phyloP scores from a whole-genome alignment of 2,113 vertebrate species.

The Xyliphius kryptos region DNA sequence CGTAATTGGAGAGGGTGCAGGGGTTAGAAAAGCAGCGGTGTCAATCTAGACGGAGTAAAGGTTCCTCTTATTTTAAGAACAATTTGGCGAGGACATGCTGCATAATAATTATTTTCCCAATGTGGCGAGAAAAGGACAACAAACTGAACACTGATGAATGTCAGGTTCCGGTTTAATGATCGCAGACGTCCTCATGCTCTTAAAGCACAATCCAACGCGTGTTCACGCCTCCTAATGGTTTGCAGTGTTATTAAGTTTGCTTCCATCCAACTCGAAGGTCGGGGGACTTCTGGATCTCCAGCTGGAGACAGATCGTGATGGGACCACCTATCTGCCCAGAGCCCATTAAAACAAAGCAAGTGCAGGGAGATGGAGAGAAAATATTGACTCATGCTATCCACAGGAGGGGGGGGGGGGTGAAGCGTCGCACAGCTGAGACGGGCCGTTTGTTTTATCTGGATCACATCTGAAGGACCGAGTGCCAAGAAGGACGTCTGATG shows the following conservation, averaged over 20 bases:
- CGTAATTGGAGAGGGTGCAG: too few relatives aligned
- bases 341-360: slow-evolving; percentile 21
- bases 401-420: not conserved
- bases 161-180: not conserved
- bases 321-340: slow-evolving; percentile 16
- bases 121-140: not conserved
- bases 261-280: not conserved
- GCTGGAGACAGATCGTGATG: slow-evolving; percentile 9
- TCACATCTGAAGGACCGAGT: slow-evolving; percentile 5
- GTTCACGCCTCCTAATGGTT: not conserved
- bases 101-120: not conserved
- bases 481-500: slow-evolving; percentile 5
- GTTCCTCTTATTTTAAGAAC: not conserved
- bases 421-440: not conserved
- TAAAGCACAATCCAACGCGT: not conserved
- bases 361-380: slow-evolving; percentile 24
- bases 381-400: slow-evolving; percentile 25
- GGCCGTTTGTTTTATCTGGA: slow-evolving; percentile 17
- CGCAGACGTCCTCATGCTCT: not conserved
- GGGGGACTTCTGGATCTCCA: not conserved
- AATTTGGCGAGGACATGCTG: not conserved
- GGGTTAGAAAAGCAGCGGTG: not conserved
- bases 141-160: not conserved
- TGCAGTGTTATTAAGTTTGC: not conserved
- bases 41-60: not conserved